Conservation (phyloP, 92 coral and sea anemone genomes). For the Micromussa lordhowensis region DNA sequence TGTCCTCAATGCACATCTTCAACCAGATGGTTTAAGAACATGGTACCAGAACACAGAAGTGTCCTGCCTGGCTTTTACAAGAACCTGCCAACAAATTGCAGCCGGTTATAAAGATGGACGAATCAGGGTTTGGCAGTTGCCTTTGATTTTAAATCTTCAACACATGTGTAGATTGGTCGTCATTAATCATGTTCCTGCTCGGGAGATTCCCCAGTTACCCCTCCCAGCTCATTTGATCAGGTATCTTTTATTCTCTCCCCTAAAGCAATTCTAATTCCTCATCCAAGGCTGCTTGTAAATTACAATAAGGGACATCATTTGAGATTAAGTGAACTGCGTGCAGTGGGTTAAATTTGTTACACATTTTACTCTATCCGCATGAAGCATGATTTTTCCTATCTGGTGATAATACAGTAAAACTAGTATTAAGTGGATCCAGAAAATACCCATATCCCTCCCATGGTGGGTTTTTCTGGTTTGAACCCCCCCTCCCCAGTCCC, state of each 20-base stretch:
- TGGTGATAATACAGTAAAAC: no score
- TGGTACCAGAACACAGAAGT: slow-evolving; percentile 96
- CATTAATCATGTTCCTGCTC: slow-evolving; percentile 82
- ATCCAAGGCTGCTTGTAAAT: background rate
- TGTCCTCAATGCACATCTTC: slow-evolving; percentile 85
- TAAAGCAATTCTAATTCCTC: slow-evolving; percentile 62
- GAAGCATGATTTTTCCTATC: no score
- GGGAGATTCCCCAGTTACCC: slow-evolving; percentile 80
- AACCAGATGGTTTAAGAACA: slow-evolving; percentile 88
- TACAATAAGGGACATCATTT: background rate
- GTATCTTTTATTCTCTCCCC: slow-evolving; percentile 85
- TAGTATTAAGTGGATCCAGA: no score
- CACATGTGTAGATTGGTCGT: slow-evolving; percentile 87
- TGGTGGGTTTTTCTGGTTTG: no score
- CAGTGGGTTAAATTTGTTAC: background rate
- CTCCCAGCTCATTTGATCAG: slow-evolving; percentile 84
- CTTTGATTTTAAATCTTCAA: slow-evolving; percentile 78
- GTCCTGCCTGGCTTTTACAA: slow-evolving; percentile 88
- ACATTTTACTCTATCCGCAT: background rate
- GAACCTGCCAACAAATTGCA: slow-evolving; percentile 91
- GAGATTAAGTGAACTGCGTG: background rate
- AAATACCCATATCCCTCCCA: no score
- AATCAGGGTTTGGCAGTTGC: slow-evolving; percentile 85
- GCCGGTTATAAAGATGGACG: slow-evolving; percentile 95
- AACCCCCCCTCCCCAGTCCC: no score